Base-by-base conservation (phyloP, 2,113 vertebrate genomes). In the Terrapene triunguis region DNA sequence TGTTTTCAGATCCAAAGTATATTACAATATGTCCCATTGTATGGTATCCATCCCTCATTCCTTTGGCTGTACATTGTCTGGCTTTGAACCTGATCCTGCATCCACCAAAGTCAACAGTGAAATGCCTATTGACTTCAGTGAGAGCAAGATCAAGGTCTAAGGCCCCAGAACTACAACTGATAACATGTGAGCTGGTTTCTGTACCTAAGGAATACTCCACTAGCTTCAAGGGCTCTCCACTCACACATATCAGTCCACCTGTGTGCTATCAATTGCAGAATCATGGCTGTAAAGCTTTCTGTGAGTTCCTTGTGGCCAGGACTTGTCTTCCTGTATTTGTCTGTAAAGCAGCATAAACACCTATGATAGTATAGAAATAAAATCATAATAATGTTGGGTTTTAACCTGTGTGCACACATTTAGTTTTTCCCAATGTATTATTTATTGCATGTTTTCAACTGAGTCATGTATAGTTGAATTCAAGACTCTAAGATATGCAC, bases 221-320 rank as follows among this genome's bases (percentile, higher is more conserved):
- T 89, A 85, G 92, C 92, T 95, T 94, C 96, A 97, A 94, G 94
- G 95, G 89, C 95, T 65, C 35, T 91, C 85, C 79, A 88, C 53
- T 92, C 86, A 94, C 35, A 54, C 78, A 53, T 29, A 89, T 35
- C 85, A 79, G 84, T 82, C 35, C 44, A 86, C 85, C 44, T 81
- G 7, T 47, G 47, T 69, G 85, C 83, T 89, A 93, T 95, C 93
- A 93, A 85, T 85, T 84, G 35, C 81, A 87, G 48, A 57, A 95
- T 89, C 85, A 29, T 48, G 79, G 74, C 85, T 84, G 80, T 9
- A 47, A 72, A 90, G 93, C 83, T 95, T 95, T 54, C 62, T 87
- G 5, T 69, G 87, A 96, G 53, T 80, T 93, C 89, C 89, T 86
- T 89, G 22, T n/a, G 87, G 92, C 83, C 95, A 44, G 24, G 53